phyloP scores from a whole-genome alignment of 2,888 invertebrate genomes.

The Lottia scabra region DNA sequence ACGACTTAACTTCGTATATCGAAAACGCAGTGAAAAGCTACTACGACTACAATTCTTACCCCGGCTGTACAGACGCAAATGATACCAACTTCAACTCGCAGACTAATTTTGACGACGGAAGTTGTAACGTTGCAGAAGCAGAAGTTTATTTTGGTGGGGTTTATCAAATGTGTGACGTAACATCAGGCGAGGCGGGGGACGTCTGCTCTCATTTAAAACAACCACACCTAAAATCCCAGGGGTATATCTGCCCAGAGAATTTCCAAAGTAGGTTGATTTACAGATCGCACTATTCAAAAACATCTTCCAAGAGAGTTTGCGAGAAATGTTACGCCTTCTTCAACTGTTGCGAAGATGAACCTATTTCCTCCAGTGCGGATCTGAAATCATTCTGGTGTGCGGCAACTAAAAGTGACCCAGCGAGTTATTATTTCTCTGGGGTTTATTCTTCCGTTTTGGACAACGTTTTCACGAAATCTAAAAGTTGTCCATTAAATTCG shows the following conservation, averaged over 20 bases:
- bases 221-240: no score
- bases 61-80: conserved; percentile 50
- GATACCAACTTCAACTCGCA: conserved; percentile 52
- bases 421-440: background rate
- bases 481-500: background rate
- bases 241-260: background rate
- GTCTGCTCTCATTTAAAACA: conserved; percentile 8
- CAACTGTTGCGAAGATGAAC: background rate
- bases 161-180: conserved; percentile 43
- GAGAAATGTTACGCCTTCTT: background rate
- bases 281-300: background rate
- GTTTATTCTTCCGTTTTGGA: background rate
- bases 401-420: background rate
- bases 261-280: background rate
- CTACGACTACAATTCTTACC: conserved; percentile 52
- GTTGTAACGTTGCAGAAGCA: conserved; percentile 42
- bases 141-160: conserved; percentile 59
- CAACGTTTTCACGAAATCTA: background rate
- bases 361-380: background rate
- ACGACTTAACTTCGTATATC: conserved; percentile 16
- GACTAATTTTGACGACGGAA: conserved; percentile 56
- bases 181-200: conserved; percentile 13
- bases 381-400: background rate
- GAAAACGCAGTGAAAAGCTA: conserved; percentile 47
- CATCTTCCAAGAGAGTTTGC: background rate